These are phyloP conservation scores for Panopea generosa DNA, from an alignment of 2,888 invertebrate species.

Conservation along the genomic window DNA sequence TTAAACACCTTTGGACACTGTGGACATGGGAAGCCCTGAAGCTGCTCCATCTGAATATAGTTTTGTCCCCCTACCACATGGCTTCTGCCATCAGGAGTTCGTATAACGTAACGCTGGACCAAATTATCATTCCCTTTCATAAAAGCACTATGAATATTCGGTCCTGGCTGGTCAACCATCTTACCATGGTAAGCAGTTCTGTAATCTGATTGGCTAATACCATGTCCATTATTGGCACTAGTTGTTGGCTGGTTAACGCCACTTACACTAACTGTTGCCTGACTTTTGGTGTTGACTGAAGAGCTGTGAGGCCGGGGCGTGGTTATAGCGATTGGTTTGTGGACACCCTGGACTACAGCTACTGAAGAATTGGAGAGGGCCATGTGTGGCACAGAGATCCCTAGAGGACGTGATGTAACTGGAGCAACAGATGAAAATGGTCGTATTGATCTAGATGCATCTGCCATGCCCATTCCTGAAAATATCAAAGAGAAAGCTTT, in stretches of 20 bases:
- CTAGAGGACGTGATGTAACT: constrained; percentile 40
- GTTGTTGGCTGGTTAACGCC: constrained; percentile 37
- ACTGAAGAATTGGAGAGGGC: constrained; percentile 28
- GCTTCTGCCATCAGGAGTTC: constrained; percentile 23
- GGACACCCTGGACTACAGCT: constrained; percentile 44
- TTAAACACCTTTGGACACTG: constrained; percentile 55
- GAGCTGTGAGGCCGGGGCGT: constrained; percentile 56
- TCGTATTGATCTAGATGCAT: constrained; percentile 36
- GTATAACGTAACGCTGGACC: constrained; percentile 40
- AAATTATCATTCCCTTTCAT: constrained; percentile 23
- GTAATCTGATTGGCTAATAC: constrained; percentile 28
- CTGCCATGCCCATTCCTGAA: constrained; percentile 24
- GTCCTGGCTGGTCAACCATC: neutral
- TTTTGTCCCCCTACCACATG: constrained; percentile 9
- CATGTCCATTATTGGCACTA: constrained; percentile 21
- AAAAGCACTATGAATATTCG: neutral
- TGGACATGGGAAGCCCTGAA: constrained; percentile 39
- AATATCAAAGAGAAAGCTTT: neutral
- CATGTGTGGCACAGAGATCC: constrained; percentile 42
- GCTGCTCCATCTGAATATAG: neutral
- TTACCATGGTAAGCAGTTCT: constrained; percentile 2
- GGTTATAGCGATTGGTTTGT: constrained; percentile 62
- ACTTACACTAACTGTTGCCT: constrained; percentile 40
- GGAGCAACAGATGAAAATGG: constrained; percentile 47
- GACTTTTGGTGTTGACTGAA: constrained; percentile 46